A percentile compares a stretch with the other conserved stretches of the same genome.
phyloP scores from a whole-genome alignment of 2,888 invertebrate species.

The Andrena haemorrhoa region DNA sequence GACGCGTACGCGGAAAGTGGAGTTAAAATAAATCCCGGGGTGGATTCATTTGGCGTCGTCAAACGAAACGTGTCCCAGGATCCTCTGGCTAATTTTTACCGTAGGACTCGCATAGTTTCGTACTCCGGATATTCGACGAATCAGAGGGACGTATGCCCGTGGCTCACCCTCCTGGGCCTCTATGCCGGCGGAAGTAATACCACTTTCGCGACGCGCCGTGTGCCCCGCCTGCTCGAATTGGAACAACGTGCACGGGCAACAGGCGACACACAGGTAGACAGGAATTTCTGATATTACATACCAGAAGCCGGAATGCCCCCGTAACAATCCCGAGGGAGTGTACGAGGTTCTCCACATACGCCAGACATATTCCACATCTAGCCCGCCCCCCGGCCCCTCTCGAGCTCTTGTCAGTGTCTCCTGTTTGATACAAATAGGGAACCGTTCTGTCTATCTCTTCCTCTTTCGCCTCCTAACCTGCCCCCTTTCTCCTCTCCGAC shows the following conservation, averaged over 20 bases:
- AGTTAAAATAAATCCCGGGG: neutral
- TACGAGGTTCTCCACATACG: constrained; percentile 73
- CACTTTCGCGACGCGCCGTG: constrained; percentile 68
- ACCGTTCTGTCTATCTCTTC: constrained; percentile 48
- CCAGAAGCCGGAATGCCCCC: constrained; percentile 79
- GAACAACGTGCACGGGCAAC: constrained; percentile 72
- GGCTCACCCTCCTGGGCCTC: constrained; percentile 46
- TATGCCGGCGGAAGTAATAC: constrained; percentile 67
- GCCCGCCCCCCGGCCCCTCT: constrained; percentile 45
- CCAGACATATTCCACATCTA: constrained; percentile 73
- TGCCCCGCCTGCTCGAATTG: constrained; percentile 67
- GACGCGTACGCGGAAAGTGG: neutral
- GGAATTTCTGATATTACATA: constrained; percentile 83
- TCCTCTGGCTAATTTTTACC: constrained; percentile 52
- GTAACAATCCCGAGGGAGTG: constrained; percentile 75
- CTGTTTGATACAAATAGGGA: constrained; percentile 63
- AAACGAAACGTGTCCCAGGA: constrained; percentile 21
- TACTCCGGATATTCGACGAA: constrained; percentile 61
- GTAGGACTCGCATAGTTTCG: constrained; percentile 52
- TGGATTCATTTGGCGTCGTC: constrained; percentile 15
- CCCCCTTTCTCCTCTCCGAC: constrained; percentile 15
- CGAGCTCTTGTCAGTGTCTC: constrained; percentile 58
- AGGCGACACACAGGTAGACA: constrained; percentile 78
- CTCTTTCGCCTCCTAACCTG: constrained; percentile 22
- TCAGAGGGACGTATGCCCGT: constrained; percentile 34